Conservation (phyloP, 2,113 vertebrate genomes). For the Prunella fulvescens region DNA sequence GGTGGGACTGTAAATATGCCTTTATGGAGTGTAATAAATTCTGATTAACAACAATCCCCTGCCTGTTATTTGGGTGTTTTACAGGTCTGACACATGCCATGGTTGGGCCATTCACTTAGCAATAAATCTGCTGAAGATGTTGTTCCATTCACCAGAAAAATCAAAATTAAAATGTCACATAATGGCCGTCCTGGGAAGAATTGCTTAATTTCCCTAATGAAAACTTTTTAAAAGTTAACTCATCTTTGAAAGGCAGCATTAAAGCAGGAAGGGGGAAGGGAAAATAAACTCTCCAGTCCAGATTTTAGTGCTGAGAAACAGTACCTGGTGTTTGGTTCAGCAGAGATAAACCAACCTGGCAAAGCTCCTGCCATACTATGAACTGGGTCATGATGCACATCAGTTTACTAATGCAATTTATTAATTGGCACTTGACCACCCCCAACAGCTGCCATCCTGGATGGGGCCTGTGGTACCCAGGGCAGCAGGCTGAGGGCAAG, state of each 20-base stretch:
- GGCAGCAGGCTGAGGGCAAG: not conserved
- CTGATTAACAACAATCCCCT: conserved; percentile 34
- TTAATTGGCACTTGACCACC: not conserved
- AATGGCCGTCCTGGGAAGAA: not conserved
- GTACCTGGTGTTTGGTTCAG: not conserved
- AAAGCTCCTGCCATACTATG: not conserved
- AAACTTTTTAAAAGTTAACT: not conserved
- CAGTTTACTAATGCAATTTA: not conserved
- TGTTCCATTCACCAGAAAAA: not conserved
- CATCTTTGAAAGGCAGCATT: not conserved
- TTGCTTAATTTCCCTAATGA: not conserved
- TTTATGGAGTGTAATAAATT: conserved; percentile 52
- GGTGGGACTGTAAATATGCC: conserved; percentile 57
- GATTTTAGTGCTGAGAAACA: not conserved
- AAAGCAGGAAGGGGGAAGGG: not conserved
- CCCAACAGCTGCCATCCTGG: not conserved
- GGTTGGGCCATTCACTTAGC: not conserved
- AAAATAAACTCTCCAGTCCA: not conserved
- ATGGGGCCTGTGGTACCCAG: not conserved
- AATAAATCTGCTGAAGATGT: conserved; percentile 14
- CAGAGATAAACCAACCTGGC: not conserved
- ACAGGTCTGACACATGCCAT: not conserved
- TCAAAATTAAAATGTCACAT: not conserved
- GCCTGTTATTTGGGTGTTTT: conserved; percentile 24
- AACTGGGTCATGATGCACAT: not conserved